Evolutionary conservation across 2,888 invertebrate genomes (phyloP), one percentile per base, ranked within the genome.

Genomic region (Yponomeuta malinellus): DNA sequence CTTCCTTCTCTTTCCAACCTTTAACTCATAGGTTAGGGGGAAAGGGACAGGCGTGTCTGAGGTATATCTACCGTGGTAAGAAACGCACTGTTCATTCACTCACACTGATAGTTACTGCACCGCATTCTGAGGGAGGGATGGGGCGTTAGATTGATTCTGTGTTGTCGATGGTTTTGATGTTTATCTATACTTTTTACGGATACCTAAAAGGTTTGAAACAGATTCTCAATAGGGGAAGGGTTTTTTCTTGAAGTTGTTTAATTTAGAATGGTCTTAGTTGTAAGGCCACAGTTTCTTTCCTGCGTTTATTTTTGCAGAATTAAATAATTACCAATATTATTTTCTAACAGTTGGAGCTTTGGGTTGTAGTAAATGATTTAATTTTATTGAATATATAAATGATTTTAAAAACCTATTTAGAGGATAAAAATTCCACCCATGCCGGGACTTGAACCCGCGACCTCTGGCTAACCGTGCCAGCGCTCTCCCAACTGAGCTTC

Each of bases 81-180:
- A 68, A 68, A 68, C 84, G 80, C 81, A 84, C 84, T 85, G 84
- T 87, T 89, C 91, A 90, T 91, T 91, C 88, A 90, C 82, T 91
- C 88, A 90, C 82, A 79, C 79, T 80, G 81, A 76, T 80, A 85
- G 84, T 84, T 81, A 87, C 86, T 87, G 87, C 86, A 81, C 90
- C 82, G 84, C 90, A 90, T 91, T 91, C 90, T 90, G 80, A 73
- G 72, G 75, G 87, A 89, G 89, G 79, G 89, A 74, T 83, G 86
- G 63, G 63, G n/a, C 33, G 15, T 2, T 9, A 10, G 31, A 29
- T 74, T 72, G 29, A 6, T 65, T 65, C 29, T 10, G 65, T 65
- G 31, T 33, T 65, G 29, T 29, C 65, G 65, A 65, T 65, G 29
- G 10, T 31, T 31, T 65, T 29, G 52, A 15, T 59, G 9, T 59